phyloP scores from a whole-genome alignment of 2,113 vertebrate species.

The Callospermophilus lateralis region DNA sequence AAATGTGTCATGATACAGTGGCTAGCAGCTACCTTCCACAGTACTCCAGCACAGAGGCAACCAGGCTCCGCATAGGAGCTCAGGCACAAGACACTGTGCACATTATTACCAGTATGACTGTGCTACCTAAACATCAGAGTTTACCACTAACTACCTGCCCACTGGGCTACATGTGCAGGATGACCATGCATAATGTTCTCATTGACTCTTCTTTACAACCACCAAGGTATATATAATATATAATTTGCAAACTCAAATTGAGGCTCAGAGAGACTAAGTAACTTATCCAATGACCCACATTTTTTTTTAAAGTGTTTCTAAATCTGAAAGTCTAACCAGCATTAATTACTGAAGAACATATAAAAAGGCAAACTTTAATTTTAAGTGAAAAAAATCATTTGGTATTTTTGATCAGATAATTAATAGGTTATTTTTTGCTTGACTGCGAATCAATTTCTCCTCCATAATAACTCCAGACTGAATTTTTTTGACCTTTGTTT shows the following conservation, averaged over 20 bases:
- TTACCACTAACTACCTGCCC: not conserved
- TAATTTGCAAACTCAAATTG: not conserved
- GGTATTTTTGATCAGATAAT: not conserved
- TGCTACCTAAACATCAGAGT: not conserved
- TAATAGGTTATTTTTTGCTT: not conserved
- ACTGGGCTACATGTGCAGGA: fast-evolving
- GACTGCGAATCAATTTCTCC: not conserved
- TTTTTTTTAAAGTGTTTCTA: constrained; percentile 34
- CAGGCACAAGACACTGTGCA: fast-evolving
- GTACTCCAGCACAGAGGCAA: fast-evolving
- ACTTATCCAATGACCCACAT: not conserved
- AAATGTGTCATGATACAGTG: fast-evolving
- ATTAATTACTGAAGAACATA: not conserved
- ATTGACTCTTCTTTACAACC: not conserved
- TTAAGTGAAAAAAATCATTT: constrained; percentile 7
- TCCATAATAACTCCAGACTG: not conserved
- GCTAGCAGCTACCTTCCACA: not conserved
- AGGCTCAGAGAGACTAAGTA: constrained; percentile 18
- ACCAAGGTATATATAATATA: not conserved
- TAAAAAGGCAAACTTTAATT: constrained; percentile 48
- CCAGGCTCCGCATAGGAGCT: fast-evolving
- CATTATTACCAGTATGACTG: not conserved
- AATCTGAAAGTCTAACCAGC: constrained; percentile 19
- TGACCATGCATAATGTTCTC: not conserved
- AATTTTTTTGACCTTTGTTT: not conserved